A percentile compares a stretch with the other conserved stretches of the same genome.
phyloP scores from a whole-genome alignment of 2,888 invertebrate genomes.

The Alloplasta piceator region DNA sequence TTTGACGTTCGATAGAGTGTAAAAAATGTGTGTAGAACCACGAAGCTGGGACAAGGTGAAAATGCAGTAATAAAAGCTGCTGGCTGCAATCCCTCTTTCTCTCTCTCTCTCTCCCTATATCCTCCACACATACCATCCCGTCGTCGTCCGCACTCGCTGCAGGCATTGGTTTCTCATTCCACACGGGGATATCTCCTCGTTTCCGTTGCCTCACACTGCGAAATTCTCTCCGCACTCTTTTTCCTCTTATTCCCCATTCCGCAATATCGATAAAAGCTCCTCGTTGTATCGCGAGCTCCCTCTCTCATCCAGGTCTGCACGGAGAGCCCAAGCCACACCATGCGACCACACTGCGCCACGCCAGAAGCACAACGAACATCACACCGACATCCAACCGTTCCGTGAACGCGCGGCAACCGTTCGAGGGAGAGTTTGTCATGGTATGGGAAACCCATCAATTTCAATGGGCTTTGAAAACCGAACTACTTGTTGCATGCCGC shows the following conservation, averaged over 20 bases:
- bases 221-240: constrained; percentile 41
- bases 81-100: constrained; percentile 74
- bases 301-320: constrained; percentile 71
- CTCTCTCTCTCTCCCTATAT: constrained; percentile 52
- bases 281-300: constrained; percentile 78
- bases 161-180: constrained; percentile 60
- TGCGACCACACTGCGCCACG: constrained; percentile 57
- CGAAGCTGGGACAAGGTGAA: constrained; percentile 82
- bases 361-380: constrained; percentile 48
- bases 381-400: constrained; percentile 58
- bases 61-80: constrained; percentile 83
- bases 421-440: constrained; percentile 75
- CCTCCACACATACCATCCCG: constrained; percentile 42
- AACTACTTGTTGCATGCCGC: constrained; percentile 83
- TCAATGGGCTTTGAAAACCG: constrained; percentile 84
- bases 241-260: constrained; percentile 60
- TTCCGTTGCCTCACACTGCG: constrained; percentile 36
- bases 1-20: constrained; percentile 78
- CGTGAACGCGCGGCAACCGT: constrained; percentile 68
- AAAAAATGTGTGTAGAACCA: constrained; percentile 77
- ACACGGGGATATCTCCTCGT: constrained; percentile 36
- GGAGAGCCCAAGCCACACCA: constrained; percentile 42
- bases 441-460: constrained; percentile 84
- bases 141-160: constrained; percentile 54
- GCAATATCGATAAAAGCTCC: constrained; percentile 82